Evolutionary conservation across 2,113 vertebrate genomes (phyloP).

Genomic region (Takifugu flavidus): DNA sequence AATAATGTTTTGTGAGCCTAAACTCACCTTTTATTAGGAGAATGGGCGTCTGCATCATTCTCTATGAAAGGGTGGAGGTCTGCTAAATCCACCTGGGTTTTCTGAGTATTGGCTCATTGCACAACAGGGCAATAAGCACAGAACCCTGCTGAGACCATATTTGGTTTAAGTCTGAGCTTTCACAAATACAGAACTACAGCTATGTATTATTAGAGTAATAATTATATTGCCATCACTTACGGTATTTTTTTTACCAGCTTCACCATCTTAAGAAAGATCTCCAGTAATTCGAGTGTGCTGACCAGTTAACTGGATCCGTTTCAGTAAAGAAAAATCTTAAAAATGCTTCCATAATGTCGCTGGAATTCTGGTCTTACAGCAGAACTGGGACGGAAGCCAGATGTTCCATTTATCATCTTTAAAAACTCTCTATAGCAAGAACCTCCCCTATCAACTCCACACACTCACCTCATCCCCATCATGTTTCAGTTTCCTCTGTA

Average conservation of each 20-base stretch:
- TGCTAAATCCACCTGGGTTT: background rate
- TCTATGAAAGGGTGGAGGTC: too few relatives aligned
- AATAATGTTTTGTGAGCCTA: background rate
- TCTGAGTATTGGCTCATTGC: background rate
- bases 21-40: too few relatives aligned
- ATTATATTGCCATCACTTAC: too few relatives aligned
- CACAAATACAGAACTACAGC: too few relatives aligned
- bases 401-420: slow-evolving; percentile 35
- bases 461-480: slow-evolving; percentile 13
- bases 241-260: too few relatives aligned
- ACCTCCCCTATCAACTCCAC: slow-evolving; percentile 10
- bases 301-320: too few relatives aligned
- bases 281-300: too few relatives aligned
- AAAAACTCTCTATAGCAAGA: slow-evolving; percentile 13
- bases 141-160: background rate
- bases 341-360: background rate
- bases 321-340: too few relatives aligned
- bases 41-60: too few relatives aligned
- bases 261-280: too few relatives aligned
- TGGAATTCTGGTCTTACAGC: background rate
- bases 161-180: background rate
- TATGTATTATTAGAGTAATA: too few relatives aligned
- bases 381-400: slow-evolving; percentile 38
- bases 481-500: slow-evolving; percentile 6
- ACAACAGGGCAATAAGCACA: too few relatives aligned